phyloP scores from a whole-genome alignment of 2,888 invertebrate species.

The Priocnemis perturbator region DNA sequence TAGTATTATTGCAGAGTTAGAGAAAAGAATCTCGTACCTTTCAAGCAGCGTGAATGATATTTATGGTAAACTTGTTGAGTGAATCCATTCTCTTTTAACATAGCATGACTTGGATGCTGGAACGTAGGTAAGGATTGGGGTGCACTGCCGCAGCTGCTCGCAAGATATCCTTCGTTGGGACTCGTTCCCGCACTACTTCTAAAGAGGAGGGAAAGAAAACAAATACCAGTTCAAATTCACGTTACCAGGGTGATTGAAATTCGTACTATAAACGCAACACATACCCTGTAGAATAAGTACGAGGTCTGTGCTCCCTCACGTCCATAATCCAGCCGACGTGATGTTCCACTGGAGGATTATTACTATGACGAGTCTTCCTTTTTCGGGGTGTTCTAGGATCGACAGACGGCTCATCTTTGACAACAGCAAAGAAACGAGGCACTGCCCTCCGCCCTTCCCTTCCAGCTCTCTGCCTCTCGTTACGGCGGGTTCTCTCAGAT shows the following conservation, averaged over 20 bases:
- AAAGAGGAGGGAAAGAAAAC: constrained; percentile 39
- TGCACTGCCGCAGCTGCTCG: constrained; percentile 86
- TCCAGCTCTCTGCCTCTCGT: constrained; percentile 55
- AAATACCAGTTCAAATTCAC: not conserved
- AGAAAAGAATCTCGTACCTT: constrained; percentile 79
- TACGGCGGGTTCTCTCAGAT: constrained; percentile 60
- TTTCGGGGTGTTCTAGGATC: constrained; percentile 86
- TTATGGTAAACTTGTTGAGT: constrained; percentile 98
- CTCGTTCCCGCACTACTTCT: constrained; percentile 88
- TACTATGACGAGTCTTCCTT: constrained; percentile 93
- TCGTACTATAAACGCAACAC: constrained; percentile 45
- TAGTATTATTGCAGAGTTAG: not conserved
- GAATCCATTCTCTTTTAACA: constrained; percentile 97
- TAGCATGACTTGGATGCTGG: constrained; percentile 96
- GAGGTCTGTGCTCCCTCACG: constrained; percentile 86
- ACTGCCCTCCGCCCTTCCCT: constrained; percentile 76
- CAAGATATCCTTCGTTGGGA: constrained; percentile 81
- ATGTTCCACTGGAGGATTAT: constrained; percentile 94
- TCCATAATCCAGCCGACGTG: constrained; percentile 99
- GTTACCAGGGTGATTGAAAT: no score
- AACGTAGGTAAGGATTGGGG: constrained; percentile 92
- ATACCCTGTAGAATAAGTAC: constrained; percentile 87
- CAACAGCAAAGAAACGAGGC: constrained; percentile 95
- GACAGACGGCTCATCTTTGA: constrained; percentile 83
- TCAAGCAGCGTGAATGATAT: constrained; percentile 94